phyloP scores from a whole-genome alignment of 2,113 vertebrate genomes.

The Pleuronectes platessa region DNA sequence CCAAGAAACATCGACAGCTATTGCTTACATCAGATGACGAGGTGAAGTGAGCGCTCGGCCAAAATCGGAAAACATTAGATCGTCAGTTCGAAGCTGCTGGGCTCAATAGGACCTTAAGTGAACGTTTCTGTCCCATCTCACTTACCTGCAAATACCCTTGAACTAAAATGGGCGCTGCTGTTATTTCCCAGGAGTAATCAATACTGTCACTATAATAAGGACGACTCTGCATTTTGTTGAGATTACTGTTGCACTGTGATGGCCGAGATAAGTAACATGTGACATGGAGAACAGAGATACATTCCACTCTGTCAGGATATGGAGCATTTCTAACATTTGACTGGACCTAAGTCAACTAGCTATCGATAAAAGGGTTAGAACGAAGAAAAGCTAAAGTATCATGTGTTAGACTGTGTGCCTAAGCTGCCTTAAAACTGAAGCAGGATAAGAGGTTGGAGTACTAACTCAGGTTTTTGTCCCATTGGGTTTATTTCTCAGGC shows the following conservation, averaged over 20 bases:
- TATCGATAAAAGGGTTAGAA: not conserved
- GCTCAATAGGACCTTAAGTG: not conserved
- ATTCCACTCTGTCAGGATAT: slow-evolving; percentile 19
- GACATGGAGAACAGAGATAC: slow-evolving; percentile 16
- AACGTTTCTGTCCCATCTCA: slow-evolving; percentile 13
- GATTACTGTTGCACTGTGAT: slow-evolving; percentile 4
- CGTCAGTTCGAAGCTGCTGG: not conserved
- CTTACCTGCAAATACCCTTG: slow-evolving; percentile 7
- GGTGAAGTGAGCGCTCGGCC: slow-evolving; percentile 19
- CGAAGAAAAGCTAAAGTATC: slow-evolving; percentile 1
- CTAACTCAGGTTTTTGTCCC: not conserved
- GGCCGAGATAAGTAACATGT: not conserved
- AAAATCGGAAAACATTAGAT: slow-evolving; percentile 1
- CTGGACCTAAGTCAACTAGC: not conserved
- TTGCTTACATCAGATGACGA: slow-evolving; percentile 30
- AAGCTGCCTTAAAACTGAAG: slow-evolving; percentile 23
- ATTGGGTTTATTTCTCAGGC: not conserved
- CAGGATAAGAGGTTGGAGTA: slow-evolving; percentile 15
- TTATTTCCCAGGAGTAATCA: slow-evolving; percentile 5
- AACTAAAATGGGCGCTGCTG: not conserved
- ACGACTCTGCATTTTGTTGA: slow-evolving; percentile 19
- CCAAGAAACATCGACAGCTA: slow-evolving; percentile 13
- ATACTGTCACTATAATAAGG: slow-evolving; percentile 6
- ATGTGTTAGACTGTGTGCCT: not conserved
- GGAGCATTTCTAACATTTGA: slow-evolving; percentile 22